Evolutionary conservation across 1,140 invertebrate genomes (phyloP), one percentile per base, ranked within the genome.

Genomic region (Drosophila nikananu): DNA sequence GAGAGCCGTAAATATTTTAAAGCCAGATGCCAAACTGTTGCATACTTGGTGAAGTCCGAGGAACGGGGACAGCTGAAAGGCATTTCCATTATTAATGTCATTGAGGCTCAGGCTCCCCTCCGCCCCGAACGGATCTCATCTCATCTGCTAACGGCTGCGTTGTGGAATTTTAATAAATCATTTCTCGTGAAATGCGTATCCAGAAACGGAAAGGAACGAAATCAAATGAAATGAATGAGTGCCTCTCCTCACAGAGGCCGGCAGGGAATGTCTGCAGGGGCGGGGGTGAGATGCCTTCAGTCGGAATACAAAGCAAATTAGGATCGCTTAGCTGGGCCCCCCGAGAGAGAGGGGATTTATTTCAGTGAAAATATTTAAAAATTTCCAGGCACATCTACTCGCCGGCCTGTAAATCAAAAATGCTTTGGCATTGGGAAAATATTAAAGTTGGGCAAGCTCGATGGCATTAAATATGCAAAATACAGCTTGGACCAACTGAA

Each of bases 111-210:
- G 58, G 49, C 58, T 54, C 27, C 59, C 19, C 37, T 46, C 19
- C 27, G 51, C n/a, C 35, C 21, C 57, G 27, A 25, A 71, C 37
- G 55, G 41, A 37, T 55, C 52, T 55, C 52, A 39, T 57, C 71
- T 73, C 77, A 46, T 70, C 57, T 68, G 25, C 74, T 62, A 46
- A 48, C 46, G 63, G 57, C 37, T 64, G 32, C 61, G 57, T 79
- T 80, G 54, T 52, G 86, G 86, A 90, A 90, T 90, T 90, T 90
- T 86, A 90, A 90, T 90, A 90, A 90, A 90, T 90, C 86, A 90
- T 90, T 86, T 74, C 68, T 66, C 66, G 63, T 74, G 86, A 82
- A 82, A 81, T 90, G 74, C 81, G 78, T 72, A 86, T 54, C 71
- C 60, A 46, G 57, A 65, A 68, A 55, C 66, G 70, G 75, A 25